These are phyloP conservation scores for Semotilus atromaculatus DNA, from an alignment of 2,797 vertebrate genomes.

Conservation along the genomic window DNA sequence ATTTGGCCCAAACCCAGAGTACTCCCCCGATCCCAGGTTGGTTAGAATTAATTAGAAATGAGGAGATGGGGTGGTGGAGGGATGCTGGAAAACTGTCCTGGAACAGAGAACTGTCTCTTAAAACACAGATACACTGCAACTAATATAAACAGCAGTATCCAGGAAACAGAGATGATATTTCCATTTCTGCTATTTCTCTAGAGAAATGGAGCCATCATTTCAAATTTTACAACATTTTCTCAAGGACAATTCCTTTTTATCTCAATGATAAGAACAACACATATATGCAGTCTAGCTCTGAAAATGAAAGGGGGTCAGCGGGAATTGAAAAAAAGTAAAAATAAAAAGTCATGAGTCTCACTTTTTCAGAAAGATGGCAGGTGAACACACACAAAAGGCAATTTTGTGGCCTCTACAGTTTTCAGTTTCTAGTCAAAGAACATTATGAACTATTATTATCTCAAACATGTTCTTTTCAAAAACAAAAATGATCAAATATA, in stretches of 20 bases:
- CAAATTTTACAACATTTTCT: neutral
- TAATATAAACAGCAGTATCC: slow-evolving; percentile 27
- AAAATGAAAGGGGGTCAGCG: neutral
- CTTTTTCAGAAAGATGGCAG: slow-evolving; percentile 19
- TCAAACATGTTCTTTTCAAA: neutral
- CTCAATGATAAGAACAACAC: neutral
- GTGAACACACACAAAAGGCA: slow-evolving; percentile 1
- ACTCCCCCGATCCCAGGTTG: too few relatives aligned
- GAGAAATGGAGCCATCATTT: slow-evolving; percentile 13
- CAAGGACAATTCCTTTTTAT: slow-evolving; percentile 31
- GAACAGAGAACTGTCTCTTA: neutral
- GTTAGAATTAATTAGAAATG: too few relatives aligned
- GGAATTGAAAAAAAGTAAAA: slow-evolving; percentile 13
- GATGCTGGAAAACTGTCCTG: too few relatives aligned
- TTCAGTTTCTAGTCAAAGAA: neutral
- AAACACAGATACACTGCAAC: neutral
- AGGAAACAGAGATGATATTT: slow-evolving; percentile 35
- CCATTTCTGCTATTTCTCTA: slow-evolving; percentile 41
- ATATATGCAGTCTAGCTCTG: neutral
- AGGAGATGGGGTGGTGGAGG: too few relatives aligned
- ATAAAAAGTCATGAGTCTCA: slow-evolving; percentile 24
- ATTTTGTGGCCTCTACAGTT: neutral
- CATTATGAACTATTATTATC: neutral
- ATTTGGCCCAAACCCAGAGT: too few relatives aligned
- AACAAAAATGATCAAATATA: neutral